Conservation (phyloP, 2,113 vertebrate genomes). For the Grus americana region DNA sequence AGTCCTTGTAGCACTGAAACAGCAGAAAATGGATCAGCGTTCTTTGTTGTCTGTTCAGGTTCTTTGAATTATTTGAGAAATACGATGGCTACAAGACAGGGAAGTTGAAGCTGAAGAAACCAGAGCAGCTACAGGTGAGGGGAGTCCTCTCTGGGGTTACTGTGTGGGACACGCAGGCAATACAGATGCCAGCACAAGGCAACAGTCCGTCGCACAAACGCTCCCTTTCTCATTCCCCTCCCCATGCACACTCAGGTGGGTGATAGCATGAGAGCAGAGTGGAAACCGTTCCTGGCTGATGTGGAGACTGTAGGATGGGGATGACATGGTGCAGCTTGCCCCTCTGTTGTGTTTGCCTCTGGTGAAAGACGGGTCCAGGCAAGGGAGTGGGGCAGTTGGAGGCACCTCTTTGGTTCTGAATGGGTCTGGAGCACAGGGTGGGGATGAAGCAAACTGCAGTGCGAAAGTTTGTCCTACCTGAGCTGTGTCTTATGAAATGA, state of each 20-base stretch:
- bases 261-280: neutral
- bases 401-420: neutral
- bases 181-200: fast-evolving
- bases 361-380: neutral
- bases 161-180: neutral
- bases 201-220: fast-evolving
- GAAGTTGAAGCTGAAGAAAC: constrained; percentile 96
- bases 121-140: constrained; percentile 94
- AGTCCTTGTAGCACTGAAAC: neutral
- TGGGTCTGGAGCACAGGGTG: neutral
- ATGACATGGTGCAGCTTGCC: neutral
- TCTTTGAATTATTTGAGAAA: constrained; percentile 96
- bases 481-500: neutral
- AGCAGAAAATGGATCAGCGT: neutral
- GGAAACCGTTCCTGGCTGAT: neutral
- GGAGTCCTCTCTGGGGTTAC: neutral
- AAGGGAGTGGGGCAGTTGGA: neutral
- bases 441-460: neutral
- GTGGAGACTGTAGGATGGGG: fast-evolving
- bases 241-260: fast-evolving
- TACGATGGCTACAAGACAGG: constrained; percentile 96
- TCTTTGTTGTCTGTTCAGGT: constrained; percentile 76
- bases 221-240: neutral
- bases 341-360: neutral
- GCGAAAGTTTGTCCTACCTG: neutral